These are phyloP conservation scores for Acanthochromis polyacanthus DNA, from an alignment of 2,113 vertebrate species.

Conservation along the genomic window DNA sequence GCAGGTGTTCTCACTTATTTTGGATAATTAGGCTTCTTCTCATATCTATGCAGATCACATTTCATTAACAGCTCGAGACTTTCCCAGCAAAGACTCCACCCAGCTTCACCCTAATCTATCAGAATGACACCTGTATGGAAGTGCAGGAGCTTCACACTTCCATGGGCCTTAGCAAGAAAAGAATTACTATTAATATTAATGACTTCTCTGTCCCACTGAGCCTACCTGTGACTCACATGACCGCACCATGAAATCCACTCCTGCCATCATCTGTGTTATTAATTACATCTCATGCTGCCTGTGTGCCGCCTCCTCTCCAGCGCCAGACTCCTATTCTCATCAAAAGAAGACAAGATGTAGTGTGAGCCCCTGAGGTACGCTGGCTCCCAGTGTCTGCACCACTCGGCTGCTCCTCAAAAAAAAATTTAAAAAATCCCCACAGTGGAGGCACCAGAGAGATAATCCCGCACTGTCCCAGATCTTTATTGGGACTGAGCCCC, in stretches of 20 bases:
- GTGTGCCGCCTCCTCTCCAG: not conserved
- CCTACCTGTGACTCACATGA: not conserved
- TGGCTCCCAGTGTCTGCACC: slow-evolving; percentile 37
- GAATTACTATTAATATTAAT: slow-evolving; percentile 5
- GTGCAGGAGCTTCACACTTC: not conserved
- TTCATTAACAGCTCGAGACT: too few species aligned
- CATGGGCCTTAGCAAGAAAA: not conserved
- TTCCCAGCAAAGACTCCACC: not conserved
- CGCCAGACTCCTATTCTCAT: not conserved
- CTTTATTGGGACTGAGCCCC: slow-evolving; percentile 65
- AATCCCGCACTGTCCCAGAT: slow-evolving; percentile 79
- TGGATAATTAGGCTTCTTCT: too few species aligned
- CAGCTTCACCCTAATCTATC: not conserved
- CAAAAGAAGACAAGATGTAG: slow-evolving; percentile 14
- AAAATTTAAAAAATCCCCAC: slow-evolving; percentile 43
- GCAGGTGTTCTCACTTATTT: too few species aligned
- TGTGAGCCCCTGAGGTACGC: slow-evolving; percentile 47
- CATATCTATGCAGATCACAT: too few species aligned
- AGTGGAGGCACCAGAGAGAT: slow-evolving; percentile 62
- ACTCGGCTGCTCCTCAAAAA: slow-evolving; percentile 36
- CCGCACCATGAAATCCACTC: slow-evolving; percentile 1
- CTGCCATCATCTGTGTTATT: not conserved
- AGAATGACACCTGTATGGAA: slow-evolving; percentile 1
- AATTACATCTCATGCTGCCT: slow-evolving; percentile 33
- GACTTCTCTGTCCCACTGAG: slow-evolving; percentile 1